Evolutionary conservation across 2,888 invertebrate species (phyloP), one percentile per base, ranked within the genome.

Genomic region (Baronia brevicornis): DNA sequence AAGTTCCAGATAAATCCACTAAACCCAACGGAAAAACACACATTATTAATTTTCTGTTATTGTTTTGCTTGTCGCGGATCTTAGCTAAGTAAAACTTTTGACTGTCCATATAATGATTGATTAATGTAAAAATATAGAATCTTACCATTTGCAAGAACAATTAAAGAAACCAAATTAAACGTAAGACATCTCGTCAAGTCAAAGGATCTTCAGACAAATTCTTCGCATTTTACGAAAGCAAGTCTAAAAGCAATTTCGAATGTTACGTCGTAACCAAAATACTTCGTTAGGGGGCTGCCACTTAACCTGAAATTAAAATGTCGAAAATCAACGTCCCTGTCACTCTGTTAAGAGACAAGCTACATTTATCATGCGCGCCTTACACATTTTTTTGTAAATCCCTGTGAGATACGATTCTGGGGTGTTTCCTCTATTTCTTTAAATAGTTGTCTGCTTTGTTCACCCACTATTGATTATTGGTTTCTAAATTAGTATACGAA

Each of bases 251-350:
- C 33, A 46, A 51, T 51, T 54, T 46, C 51, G 35, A 41, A 43
- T 56, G 57, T 59, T 57, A 18, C 30, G 18, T 33, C 27, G 56
- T 46, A 56, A 59, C 61, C 44, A 54, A 67, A 75, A 75, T 73
- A 72, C 62, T 60, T 42, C 38, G 64, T 30, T 31, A 36, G 63
- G 63, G 59, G 55, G 48, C 50, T 56, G 68, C 67, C 64, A 69
- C 70, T 78, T 78, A 77, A 78, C 80, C 77, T 70, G 70, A 79
- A 82, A 82, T 82, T 82, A 79, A 79, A 72, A 69, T 66, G 80
- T 80, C 79, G 55, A 59, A 69, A 68, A 77, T 75, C 73, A 60
- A 73, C 77, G 79, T 68, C 44, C 36, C 51, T 68, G 82, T 80
- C 82, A 65, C 18, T 43, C 47, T 60, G 62, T 56, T 60, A 47